Evolutionary conservation across 1,140 invertebrate species (phyloP).

Genomic region (Cherax destructor): DNA sequence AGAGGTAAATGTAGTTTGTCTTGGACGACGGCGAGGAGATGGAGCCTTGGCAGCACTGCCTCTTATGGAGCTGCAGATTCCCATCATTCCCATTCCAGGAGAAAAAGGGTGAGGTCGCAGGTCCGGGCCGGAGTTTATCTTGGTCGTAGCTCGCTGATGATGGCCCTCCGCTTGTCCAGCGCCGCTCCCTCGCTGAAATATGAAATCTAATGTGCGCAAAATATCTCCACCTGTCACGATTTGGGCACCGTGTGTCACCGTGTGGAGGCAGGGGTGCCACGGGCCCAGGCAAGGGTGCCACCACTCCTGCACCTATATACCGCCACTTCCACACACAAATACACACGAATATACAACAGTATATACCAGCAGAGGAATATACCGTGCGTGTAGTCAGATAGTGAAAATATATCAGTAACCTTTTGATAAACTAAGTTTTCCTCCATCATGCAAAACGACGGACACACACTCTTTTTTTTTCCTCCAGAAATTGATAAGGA

Average conservation of each 20-base stretch:
- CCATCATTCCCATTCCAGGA: slow-evolving; percentile 59
- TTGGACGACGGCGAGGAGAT: neutral
- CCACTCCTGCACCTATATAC: neutral
- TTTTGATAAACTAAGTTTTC: neutral
- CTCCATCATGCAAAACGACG: neutral
- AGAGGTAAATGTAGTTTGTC: neutral
- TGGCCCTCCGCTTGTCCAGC: slow-evolving; percentile 49
- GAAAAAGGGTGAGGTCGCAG: slow-evolving; percentile 43
- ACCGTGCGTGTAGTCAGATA: neutral
- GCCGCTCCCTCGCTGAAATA: slow-evolving; percentile 48
- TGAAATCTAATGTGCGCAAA: slow-evolving; percentile 62
- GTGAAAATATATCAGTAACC: neutral
- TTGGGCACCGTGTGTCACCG: slow-evolving; percentile 50
- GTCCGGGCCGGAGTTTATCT: slow-evolving; percentile 42
- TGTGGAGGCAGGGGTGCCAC: slow-evolving; percentile 26
- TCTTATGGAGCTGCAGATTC: slow-evolving; percentile 44
- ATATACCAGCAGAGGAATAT: too few species aligned
- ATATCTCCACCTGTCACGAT: slow-evolving; percentile 61
- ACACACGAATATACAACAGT: too few species aligned
- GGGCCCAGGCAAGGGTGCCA: neutral
- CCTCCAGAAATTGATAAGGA: neutral
- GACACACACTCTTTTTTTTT: neutral
- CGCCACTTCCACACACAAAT: too few species aligned
- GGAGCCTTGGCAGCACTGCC: slow-evolving; percentile 43
- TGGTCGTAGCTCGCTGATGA: slow-evolving; percentile 44